Evolutionary conservation across 2,888 invertebrate genomes (phyloP), one percentile per base, ranked within the genome.

Genomic region (Galerucella nymphaeae): DNA sequence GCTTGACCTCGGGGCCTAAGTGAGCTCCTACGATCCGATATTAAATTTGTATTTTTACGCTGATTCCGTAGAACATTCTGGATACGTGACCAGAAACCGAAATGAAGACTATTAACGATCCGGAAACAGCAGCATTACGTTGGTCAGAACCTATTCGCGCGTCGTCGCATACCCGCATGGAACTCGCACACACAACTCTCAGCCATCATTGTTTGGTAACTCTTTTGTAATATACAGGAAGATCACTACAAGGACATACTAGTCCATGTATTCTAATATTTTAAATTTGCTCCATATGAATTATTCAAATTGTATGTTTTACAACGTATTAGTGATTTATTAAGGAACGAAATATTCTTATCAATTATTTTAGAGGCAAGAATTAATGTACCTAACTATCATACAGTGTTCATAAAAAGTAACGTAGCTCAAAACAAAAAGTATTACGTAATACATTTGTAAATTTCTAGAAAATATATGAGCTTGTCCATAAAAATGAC

Each of bases 41-140:
- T 89, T 89, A 89, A 89, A 89, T 89, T 89, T 89, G 89, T 89
- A 89, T 89, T 89, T 89, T 89, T 89, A 89, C 89, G 89, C 89
- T 88, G 89, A 89, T 89, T 89, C 89, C 88, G 87, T 88, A 87
- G 88, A 88, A 87, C 87, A 87, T 88, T 87, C 85, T 76, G 81
- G 82, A 79, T 86, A 89, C 89, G 89, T 89, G 89, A 89, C 86
- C 84, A 84, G 89, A 89, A 89, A 88, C 85, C 84, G 83, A 88
- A 89, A 86, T 84, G 82, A 83, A 84, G 84, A 85, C 89, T 88
- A 89, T 89, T 89, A 89, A 89, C 89, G 89, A 88, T 87, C 87
- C 86, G 81, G 85, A 84, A 85, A 84, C 83, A 81, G 83, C 80
- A 82, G 83, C 82, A 83, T 84, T 83, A 83, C 84, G 82, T 78